Evolutionary conservation across 2,888 invertebrate genomes (phyloP).

Genomic region (Eupithecia exiguata): DNA sequence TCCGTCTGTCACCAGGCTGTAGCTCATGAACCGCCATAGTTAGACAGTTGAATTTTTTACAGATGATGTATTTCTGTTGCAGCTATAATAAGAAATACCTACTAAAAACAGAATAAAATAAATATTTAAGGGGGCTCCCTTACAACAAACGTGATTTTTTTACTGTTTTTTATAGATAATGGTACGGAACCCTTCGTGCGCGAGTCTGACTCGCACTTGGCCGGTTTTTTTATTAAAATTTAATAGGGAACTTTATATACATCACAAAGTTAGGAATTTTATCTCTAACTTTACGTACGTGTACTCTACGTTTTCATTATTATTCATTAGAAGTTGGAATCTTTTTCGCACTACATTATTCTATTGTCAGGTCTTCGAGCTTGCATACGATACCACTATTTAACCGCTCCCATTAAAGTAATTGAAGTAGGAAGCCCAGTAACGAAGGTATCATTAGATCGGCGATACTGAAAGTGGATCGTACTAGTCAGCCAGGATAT

Average conservation of each 20-base stretch:
- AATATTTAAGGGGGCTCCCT: too few relatives aligned
- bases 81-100: too few relatives aligned
- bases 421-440: slow-evolving; percentile 65
- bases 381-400: neutral
- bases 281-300: neutral
- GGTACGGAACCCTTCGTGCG: too few relatives aligned
- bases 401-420: slow-evolving; percentile 59
- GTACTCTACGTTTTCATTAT: neutral
- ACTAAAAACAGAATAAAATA: too few relatives aligned
- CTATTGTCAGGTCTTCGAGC: neutral
- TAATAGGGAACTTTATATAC: neutral
- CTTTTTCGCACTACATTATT: neutral
- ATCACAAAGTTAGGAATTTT: neutral
- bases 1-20: too few relatives aligned
- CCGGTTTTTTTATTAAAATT: neutral
- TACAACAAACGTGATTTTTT: too few relatives aligned
- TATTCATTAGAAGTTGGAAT: neutral
- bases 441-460: slow-evolving; percentile 50
- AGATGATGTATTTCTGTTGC: too few relatives aligned
- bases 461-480: slow-evolving; percentile 35
- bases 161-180: too few relatives aligned
- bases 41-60: too few relatives aligned
- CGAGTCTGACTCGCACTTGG: too few relatives aligned
- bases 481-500: slow-evolving; percentile 15
- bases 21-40: too few relatives aligned